Percentiles rank a stretch among this genome's conserved stretches.
These are phyloP conservation scores for Hemibagrus guttatus DNA, from an alignment of 2,797 vertebrate genomes.

Conservation along the genomic window DNA sequence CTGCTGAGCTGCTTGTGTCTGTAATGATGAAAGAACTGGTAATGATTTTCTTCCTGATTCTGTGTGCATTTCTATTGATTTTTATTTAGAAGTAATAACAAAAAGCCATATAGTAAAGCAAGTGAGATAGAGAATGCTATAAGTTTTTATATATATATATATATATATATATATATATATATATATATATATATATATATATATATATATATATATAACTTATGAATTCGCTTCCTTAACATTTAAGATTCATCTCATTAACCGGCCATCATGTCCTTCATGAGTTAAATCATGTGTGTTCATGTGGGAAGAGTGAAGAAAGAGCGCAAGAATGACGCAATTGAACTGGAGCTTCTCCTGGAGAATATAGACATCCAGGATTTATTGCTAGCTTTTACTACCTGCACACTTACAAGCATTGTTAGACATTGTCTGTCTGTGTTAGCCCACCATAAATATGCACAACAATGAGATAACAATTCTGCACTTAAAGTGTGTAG, in stretches of 20 bases:
- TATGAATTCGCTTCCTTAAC: conserved; percentile 19
- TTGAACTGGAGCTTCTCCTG: not conserved
- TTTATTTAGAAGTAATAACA: not conserved
- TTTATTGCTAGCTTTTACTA: conserved; percentile 19
- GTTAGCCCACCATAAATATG: not conserved
- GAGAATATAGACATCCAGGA: not conserved
- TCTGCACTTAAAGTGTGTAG: conserved; percentile 27
- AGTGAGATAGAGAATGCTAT: not conserved
- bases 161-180: not conserved
- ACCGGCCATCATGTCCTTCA: conserved; percentile 12
- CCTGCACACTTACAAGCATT: conserved; percentile 1
- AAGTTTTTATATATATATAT: too few species aligned
- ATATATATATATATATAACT: not conserved
- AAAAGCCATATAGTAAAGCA: not conserved
- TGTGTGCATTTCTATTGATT: not conserved
- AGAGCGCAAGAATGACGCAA: not conserved
- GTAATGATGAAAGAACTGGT: not conserved
- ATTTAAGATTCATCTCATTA: conserved; percentile 33
- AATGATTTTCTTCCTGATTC: not conserved
- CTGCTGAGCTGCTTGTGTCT: not conserved
- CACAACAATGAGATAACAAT: not conserved
- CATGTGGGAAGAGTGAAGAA: not conserved
- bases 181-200: not conserved
- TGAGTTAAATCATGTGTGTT: conserved; percentile 38
- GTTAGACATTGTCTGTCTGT: not conserved